Evolutionary conservation across 2,888 invertebrate genomes (phyloP).

Genomic region (Caenorhabditis becei): DNA sequence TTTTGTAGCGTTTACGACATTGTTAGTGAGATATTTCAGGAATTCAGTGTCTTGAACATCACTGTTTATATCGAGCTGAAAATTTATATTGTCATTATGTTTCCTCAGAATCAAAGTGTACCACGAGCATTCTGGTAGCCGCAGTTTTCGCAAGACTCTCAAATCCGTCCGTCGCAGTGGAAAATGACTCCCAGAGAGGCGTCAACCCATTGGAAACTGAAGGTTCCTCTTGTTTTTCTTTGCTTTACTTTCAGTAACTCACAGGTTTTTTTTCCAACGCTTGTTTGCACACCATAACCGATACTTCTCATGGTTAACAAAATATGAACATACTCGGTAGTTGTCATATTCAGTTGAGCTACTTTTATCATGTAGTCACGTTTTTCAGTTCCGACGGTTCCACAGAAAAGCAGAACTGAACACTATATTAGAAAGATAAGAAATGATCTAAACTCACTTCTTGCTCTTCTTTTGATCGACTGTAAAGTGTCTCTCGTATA

Average conservation of each 20-base stretch:
- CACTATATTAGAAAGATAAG: background rate
- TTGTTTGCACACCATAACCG: slow-evolving; percentile 42
- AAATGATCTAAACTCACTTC: slow-evolving; percentile 21
- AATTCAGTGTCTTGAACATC: slow-evolving; percentile 43
- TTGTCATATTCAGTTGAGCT: slow-evolving; percentile 9
- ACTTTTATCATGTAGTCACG: slow-evolving; percentile 44
- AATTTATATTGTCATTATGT: no score
- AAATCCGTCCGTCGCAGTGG: slow-evolving; percentile 19
- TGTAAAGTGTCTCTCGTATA: slow-evolving; percentile 1
- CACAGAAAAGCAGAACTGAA: slow-evolving; percentile 48
- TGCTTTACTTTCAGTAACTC: no score
- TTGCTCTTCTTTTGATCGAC: slow-evolving; percentile 25
- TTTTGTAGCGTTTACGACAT: slow-evolving; percentile 15
- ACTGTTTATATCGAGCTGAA: slow-evolving; percentile 51
- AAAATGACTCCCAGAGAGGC: slow-evolving; percentile 40
- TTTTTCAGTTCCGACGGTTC: slow-evolving; percentile 23
- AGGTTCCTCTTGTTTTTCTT: background rate
- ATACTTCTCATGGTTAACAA: slow-evolving; percentile 45
- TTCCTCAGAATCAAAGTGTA: slow-evolving; percentile 67
- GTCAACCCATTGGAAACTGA: slow-evolving; percentile 36
- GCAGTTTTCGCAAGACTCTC: slow-evolving; percentile 14
- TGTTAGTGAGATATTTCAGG: slow-evolving; percentile 29
- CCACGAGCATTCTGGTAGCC: slow-evolving; percentile 18
- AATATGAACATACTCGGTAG: slow-evolving; percentile 41
- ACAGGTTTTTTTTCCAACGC: slow-evolving; percentile 31